Evolutionary conservation across 2,888 invertebrate species (phyloP).

Genomic region (Alloplasta piceator): DNA sequence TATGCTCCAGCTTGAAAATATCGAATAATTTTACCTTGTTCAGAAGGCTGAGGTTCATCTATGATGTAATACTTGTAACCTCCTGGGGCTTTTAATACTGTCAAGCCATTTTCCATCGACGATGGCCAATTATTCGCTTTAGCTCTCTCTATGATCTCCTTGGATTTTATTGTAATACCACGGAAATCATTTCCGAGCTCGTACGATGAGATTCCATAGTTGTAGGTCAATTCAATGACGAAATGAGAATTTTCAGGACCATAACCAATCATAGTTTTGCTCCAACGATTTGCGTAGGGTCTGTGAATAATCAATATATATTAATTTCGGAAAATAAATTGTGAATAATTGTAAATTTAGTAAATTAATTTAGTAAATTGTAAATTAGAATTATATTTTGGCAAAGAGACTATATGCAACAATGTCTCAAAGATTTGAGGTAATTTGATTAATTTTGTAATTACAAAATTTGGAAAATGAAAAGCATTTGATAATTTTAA

Average conservation of each 20-base stretch:
- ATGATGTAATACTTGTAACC: conserved; percentile 95
- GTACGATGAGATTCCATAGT: conserved; percentile 96
- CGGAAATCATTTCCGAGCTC: conserved; percentile 96
- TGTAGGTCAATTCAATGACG: conserved; percentile 98
- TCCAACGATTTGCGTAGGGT: conserved; percentile 99
- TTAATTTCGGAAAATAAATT: background rate
- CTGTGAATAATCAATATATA: conserved; percentile 83
- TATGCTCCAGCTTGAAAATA: background rate
- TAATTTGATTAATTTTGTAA: too few species aligned
- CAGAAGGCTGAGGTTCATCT: conserved; percentile 88
- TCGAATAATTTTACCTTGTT: conserved; percentile 85
- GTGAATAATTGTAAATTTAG: too few species aligned
- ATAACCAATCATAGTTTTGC: conserved; percentile 99
- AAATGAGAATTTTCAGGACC: conserved; percentile 97
- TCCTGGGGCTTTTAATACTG: conserved; percentile 93
- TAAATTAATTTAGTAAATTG: too few species aligned
- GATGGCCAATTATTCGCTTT: conserved; percentile 90
- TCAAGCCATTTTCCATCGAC: conserved; percentile 86
- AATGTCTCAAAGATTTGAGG: too few species aligned
- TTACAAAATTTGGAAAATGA: too few species aligned
- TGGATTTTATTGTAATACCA: conserved; percentile 93
- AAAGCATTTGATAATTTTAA: too few species aligned
- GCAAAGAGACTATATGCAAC: too few species aligned
- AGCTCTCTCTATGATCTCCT: conserved; percentile 90
- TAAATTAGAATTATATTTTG: too few species aligned